A percentile compares a stretch with the other conserved stretches of the same genome.
Conservation (phyloP, 2,888 invertebrate species). For the Leptinotarsa peninsularis region DNA sequence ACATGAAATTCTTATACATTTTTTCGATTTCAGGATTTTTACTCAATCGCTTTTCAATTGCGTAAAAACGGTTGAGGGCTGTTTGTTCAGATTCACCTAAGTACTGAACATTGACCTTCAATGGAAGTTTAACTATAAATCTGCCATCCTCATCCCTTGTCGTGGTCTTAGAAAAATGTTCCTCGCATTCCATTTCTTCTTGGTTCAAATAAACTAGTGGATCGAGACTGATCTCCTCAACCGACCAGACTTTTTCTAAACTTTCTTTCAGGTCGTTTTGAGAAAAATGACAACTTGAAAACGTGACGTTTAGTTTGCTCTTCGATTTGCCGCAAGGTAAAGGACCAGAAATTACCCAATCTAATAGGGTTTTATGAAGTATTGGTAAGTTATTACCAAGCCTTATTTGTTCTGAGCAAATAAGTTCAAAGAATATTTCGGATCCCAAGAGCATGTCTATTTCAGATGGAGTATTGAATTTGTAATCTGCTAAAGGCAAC, state of each 20-base stretch:
- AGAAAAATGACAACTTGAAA: slow-evolving; percentile 7
- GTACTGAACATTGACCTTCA: slow-evolving; percentile 21
- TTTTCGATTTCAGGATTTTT: slow-evolving; percentile 9
- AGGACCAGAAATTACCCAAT: slow-evolving; percentile 4
- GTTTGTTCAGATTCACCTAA: slow-evolving; percentile 1
- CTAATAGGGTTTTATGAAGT: slow-evolving; percentile 23
- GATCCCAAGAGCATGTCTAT: slow-evolving; percentile 31
- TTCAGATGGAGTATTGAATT: slow-evolving; percentile 31
- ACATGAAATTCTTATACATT: not conserved
- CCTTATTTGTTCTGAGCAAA: slow-evolving; percentile 24
- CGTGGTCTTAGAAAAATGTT: slow-evolving; percentile 35
- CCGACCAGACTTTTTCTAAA: slow-evolving; percentile 6
- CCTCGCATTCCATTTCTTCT: slow-evolving; percentile 44
- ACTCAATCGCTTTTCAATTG: not conserved
- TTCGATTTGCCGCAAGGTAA: not conserved
- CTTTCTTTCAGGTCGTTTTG: slow-evolving; percentile 4
- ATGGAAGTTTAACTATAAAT: slow-evolving; percentile 36
- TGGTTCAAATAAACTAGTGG: not conserved
- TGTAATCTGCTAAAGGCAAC: slow-evolving; percentile 29
- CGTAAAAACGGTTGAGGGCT: slow-evolving; percentile 1
- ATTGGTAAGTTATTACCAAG: slow-evolving; percentile 26
- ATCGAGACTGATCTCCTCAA: slow-evolving; percentile 16
- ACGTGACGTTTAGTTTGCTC: not conserved
- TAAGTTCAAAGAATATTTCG: slow-evolving; percentile 30
- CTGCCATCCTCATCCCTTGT: slow-evolving; percentile 24